Conservation (phyloP, 2,888 invertebrate species). For the Ennomos erosarius region DNA sequence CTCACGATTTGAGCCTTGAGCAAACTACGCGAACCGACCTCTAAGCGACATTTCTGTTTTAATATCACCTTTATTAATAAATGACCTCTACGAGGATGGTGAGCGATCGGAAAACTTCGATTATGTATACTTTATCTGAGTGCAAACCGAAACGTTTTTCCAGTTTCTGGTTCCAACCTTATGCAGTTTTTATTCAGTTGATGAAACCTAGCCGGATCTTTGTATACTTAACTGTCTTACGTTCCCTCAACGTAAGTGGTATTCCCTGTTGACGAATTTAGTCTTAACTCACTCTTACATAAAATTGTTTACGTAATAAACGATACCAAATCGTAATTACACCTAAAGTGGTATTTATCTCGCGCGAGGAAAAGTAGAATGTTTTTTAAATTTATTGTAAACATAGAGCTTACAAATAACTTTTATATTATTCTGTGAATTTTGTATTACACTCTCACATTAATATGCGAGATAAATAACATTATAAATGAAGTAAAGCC, state of each 20-base stretch:
- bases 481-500: too few species aligned
- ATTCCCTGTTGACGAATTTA: too few species aligned
- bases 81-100: conserved; percentile 11
- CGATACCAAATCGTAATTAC: too few species aligned
- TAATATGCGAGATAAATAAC: background rate
- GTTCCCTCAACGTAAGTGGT: too few species aligned
- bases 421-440: conserved; percentile 8
- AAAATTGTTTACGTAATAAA: too few species aligned
- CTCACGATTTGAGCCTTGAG: conserved; percentile 76
- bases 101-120: background rate
- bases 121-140: background rate
- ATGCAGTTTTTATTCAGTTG: too few species aligned
- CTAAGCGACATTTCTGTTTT: conserved; percentile 62
- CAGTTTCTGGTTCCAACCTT: too few species aligned
- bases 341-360: background rate
- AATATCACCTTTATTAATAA: conserved; percentile 46
- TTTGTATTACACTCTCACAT: background rate
- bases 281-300: too few species aligned
- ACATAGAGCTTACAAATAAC: conserved; percentile 5
- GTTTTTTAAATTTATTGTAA: conserved; percentile 6
- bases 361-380: background rate
- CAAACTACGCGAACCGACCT: conserved; percentile 73
- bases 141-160: too few species aligned
- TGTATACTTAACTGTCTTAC: too few species aligned
- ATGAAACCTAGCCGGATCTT: too few species aligned